Conservation (phyloP, 2,888 invertebrate genomes). For the Apodemia hepburni region DNA sequence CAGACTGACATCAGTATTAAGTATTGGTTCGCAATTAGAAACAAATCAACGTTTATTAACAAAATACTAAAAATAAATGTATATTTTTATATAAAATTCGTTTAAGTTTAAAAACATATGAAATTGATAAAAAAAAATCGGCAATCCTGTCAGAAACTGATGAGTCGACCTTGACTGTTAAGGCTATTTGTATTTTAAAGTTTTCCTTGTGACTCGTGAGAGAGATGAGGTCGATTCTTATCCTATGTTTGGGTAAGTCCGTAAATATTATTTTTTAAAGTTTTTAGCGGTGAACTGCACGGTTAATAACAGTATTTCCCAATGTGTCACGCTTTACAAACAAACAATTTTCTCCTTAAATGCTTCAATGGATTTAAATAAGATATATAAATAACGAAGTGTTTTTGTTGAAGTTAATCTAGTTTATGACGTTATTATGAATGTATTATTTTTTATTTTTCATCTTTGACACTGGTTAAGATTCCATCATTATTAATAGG, state of each 20-base stretch:
- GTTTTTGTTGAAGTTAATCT: no score
- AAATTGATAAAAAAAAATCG: background rate
- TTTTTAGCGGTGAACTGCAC: background rate
- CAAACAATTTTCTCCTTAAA: no score
- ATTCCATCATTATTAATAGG: no score
- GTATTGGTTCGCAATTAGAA: conserved; percentile 33
- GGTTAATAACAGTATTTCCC: background rate
- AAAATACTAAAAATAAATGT: conserved; percentile 7
- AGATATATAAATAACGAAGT: no score
- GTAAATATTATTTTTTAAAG: conserved; percentile 19
- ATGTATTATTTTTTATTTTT: no score
- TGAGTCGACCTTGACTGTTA: conserved; percentile 23
- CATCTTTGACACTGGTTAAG: no score
- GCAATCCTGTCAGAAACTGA: conserved; percentile 8
- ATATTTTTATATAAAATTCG: conserved; percentile 7
- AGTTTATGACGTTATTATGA: no score
- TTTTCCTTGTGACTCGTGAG: conserved; percentile 46
- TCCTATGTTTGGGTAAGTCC: conserved; percentile 65
- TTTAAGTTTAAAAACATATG: conserved; percentile 1
- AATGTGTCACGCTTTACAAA: background rate
- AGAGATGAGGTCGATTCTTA: conserved; percentile 53
- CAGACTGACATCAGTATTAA: conserved; percentile 39
- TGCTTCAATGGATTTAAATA: no score
- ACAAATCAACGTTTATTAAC: conserved; percentile 33
- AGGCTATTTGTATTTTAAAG: conserved; percentile 35